A percentile compares a stretch with the other conserved stretches of the same genome.
These are phyloP conservation scores for Drepanosiphum platanoidis DNA, from an alignment of 2,888 invertebrate species.

Conservation along the genomic window DNA sequence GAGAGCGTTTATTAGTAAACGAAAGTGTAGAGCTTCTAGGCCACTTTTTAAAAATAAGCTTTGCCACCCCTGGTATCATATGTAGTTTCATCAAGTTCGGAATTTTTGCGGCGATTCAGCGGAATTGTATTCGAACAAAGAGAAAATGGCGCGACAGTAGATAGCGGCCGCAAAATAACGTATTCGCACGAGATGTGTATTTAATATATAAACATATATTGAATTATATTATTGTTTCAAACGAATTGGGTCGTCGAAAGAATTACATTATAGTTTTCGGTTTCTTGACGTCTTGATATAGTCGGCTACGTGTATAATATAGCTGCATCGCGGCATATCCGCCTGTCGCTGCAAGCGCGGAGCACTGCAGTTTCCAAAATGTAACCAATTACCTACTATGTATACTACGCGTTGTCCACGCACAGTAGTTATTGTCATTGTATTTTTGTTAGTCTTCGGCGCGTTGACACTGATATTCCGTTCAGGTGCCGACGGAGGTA, in stretches of 20 bases:
- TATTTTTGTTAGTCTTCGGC: not conserved
- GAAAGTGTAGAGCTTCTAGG: too few species aligned
- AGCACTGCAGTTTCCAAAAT: not conserved
- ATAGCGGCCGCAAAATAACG: not conserved
- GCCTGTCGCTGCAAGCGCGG: not conserved
- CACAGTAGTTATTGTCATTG: not conserved
- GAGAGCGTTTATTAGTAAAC: too few species aligned
- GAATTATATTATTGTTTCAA: not conserved
- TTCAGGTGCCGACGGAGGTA: slow-evolving; percentile 21
- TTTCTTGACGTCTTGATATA: not conserved
- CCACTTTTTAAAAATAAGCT: too few species aligned
- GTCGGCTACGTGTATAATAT: too few species aligned
- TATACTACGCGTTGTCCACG: not conserved
- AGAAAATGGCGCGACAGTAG: not conserved
- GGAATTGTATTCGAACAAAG: not conserved
- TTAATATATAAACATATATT: too few species aligned
- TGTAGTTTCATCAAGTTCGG: too few species aligned
- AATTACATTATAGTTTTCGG: not conserved
- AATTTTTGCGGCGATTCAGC: too few species aligned
- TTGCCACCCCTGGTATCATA: too few species aligned
- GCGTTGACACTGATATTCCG: slow-evolving; percentile 33
- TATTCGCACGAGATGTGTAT: not conserved
- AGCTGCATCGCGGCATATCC: not conserved
- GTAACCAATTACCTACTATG: not conserved
- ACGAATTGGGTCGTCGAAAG: not conserved